Conservation (phyloP, 1,140 invertebrate genomes). For the Lepidurus packardi region DNA sequence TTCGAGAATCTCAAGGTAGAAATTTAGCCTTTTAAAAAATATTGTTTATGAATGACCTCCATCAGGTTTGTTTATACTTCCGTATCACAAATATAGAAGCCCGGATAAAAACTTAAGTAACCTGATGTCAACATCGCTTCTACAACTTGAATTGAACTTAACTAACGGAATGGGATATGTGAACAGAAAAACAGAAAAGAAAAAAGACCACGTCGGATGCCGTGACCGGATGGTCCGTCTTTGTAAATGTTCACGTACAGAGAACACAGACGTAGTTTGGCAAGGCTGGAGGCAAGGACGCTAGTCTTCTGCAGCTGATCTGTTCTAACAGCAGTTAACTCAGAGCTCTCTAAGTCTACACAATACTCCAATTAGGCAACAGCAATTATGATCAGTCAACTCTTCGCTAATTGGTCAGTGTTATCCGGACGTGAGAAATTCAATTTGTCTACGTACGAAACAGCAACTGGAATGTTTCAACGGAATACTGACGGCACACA, state of each 20-base stretch:
- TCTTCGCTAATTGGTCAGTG: background rate
- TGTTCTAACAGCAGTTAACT: background rate
- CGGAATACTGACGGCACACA: background rate
- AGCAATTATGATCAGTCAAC: background rate
- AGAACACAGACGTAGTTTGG: too few species aligned
- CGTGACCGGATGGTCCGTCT: too few species aligned
- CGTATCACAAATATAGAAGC: background rate
- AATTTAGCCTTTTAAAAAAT: background rate
- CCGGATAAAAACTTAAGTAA: background rate
- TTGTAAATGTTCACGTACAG: too few species aligned
- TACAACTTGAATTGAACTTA: background rate
- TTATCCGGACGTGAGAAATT: background rate
- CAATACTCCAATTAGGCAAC: background rate
- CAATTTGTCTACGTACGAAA: background rate
- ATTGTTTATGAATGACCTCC: background rate
- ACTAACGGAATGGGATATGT: too few species aligned
- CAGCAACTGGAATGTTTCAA: background rate
- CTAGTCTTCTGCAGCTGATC: background rate
- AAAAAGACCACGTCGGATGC: too few species aligned
- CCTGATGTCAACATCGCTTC: background rate
- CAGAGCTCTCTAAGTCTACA: background rate
- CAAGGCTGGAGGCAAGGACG: background rate
- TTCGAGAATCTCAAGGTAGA: background rate
- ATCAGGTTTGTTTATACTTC: background rate
- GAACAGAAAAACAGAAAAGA: too few species aligned